Evolutionary conservation across 2,113 vertebrate genomes (phyloP).

Genomic region (Ornithorhynchus anatinus): DNA sequence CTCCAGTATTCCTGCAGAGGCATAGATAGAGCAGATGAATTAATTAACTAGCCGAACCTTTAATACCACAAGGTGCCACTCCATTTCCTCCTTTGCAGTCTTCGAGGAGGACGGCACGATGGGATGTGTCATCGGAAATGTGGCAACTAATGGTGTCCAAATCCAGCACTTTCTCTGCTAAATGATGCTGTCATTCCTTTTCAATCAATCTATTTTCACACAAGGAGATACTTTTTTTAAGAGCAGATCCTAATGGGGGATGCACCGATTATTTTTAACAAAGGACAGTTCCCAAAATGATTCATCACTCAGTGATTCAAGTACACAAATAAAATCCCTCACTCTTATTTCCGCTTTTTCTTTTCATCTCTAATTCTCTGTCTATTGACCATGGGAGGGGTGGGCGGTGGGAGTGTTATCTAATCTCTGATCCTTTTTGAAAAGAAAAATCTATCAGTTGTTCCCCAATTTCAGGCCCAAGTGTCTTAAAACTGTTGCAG

Average conservation of each 20-base stretch:
- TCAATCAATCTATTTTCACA: slow-evolving; percentile 45
- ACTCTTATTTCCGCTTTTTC: slow-evolving; percentile 60
- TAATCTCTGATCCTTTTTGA: slow-evolving; percentile 25
- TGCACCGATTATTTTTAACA: slow-evolving; percentile 65
- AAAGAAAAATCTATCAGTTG: slow-evolving; percentile 48
- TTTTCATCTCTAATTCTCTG: slow-evolving; percentile 51
- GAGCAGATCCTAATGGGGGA: slow-evolving; percentile 45
- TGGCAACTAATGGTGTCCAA: slow-evolving; percentile 43
- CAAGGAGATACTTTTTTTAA: slow-evolving; percentile 51
- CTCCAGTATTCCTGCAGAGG: neutral
- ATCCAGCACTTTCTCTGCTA: slow-evolving; percentile 24
- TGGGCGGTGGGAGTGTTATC: slow-evolving; percentile 11
- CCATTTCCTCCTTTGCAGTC: slow-evolving; percentile 43
- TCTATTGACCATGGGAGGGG: slow-evolving; percentile 42
- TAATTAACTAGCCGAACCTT: slow-evolving; percentile 56
- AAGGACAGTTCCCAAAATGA: slow-evolving; percentile 60
- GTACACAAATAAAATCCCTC: slow-evolving; percentile 63
- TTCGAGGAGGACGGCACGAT: slow-evolving; percentile 18
- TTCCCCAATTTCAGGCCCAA: slow-evolving; percentile 34
- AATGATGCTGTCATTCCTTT: slow-evolving; percentile 51
- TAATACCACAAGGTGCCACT: slow-evolving; percentile 23
- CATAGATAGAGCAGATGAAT: slow-evolving; percentile 43
- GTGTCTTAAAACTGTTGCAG: slow-evolving; percentile 43
- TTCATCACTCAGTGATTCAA: slow-evolving; percentile 47
- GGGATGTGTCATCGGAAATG: slow-evolving; percentile 37